phyloP scores from a whole-genome alignment of 2,797 vertebrate species.

The Ctenochaetus hawaiiensis region DNA sequence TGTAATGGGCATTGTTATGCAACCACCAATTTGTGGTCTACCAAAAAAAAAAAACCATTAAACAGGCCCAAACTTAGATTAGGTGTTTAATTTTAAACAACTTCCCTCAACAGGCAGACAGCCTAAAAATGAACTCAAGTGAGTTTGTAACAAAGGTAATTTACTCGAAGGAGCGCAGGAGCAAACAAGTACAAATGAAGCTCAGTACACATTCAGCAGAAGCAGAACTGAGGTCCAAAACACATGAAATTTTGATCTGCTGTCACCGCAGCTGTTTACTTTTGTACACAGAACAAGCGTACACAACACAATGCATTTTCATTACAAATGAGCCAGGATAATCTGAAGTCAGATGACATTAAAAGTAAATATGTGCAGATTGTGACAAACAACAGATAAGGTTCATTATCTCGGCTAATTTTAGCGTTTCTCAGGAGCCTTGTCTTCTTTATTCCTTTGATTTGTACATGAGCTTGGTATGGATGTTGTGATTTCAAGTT shows the following conservation, averaged over 20 bases:
- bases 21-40: too few relatives aligned
- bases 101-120: too few relatives aligned
- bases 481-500: conserved; percentile 17
- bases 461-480: conserved; percentile 27
- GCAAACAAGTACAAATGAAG: not conserved
- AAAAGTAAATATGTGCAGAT: conserved; percentile 30
- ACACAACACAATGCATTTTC: not conserved
- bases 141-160: not conserved
- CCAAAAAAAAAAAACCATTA: not conserved
- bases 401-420: conserved; percentile 36
- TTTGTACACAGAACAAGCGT: not conserved
- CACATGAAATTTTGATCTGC: not conserved
- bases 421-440: conserved; percentile 32
- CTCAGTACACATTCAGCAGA: not conserved
- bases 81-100: not conserved
- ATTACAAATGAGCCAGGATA: not conserved
- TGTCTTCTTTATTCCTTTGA: conserved; percentile 38
- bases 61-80: not conserved
- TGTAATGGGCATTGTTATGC: not conserved
- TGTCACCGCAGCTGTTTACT: not conserved
- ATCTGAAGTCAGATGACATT: conserved; percentile 22
- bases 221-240: not conserved
- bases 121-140: not conserved
- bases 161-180: not conserved
- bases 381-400: conserved; percentile 45